Percentiles rank a stretch among this genome's conserved stretches.
phyloP scores from a whole-genome alignment of 2,797 vertebrate species.

The Cephalopachus bancanus region DNA sequence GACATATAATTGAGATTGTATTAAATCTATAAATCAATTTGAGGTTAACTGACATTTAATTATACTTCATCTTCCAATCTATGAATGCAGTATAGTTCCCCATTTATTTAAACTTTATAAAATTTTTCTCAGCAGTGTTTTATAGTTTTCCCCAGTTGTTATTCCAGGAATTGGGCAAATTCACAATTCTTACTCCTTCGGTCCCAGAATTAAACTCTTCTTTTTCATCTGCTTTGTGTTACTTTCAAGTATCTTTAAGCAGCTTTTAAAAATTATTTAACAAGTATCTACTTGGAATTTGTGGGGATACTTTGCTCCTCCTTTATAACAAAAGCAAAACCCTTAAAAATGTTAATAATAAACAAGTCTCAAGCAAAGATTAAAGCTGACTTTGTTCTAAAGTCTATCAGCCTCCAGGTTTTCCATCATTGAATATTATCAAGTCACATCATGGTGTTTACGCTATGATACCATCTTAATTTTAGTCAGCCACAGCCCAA shows the following conservation, averaged over 20 bases:
- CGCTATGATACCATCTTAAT: not conserved
- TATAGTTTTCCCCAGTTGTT: not conserved
- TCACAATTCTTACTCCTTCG: not conserved
- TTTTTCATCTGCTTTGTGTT: not conserved
- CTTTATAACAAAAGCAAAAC: not conserved
- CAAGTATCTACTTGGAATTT: not conserved
- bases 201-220: not conserved
- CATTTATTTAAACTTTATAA: not conserved
- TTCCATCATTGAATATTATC: not conserved
- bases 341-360: not conserved
- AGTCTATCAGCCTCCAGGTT: not conserved
- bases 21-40: not conserved
- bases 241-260: not conserved
- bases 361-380: not conserved
- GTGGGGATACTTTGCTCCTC: not conserved
- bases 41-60: not conserved
- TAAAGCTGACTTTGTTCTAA: not conserved
- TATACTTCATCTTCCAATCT: not conserved
- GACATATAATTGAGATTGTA: not conserved
- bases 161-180: not conserved
- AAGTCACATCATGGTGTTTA: not conserved
- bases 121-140: not conserved
- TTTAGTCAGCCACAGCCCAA: not conserved
- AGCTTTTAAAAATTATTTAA: not conserved
- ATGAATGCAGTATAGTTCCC: not conserved